Conservation (phyloP, 2,797 vertebrate species). For the Botia almorhae region DNA sequence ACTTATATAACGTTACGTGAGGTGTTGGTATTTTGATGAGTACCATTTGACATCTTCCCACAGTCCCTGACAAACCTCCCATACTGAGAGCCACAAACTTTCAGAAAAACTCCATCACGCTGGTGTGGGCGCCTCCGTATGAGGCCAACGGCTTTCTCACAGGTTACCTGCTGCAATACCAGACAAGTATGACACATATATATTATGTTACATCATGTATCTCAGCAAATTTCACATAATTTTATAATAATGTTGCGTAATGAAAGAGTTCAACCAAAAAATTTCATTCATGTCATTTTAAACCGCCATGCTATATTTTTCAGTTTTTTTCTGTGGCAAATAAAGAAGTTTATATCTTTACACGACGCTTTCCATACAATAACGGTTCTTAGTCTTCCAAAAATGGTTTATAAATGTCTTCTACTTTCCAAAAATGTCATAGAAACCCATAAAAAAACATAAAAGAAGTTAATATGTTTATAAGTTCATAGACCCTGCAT, state of each 20-base stretch:
- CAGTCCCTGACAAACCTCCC: constrained; percentile 88
- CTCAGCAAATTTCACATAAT: neutral
- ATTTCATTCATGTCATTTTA: neutral
- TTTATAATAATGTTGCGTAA: neutral
- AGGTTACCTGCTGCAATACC: constrained; percentile 87
- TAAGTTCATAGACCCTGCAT: too few relatives aligned
- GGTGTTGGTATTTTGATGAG: neutral
- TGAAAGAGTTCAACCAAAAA: neutral
- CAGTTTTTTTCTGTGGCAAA: neutral
- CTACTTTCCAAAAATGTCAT: neutral
- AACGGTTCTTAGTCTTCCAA: too few relatives aligned
- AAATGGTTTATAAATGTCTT: too few relatives aligned
- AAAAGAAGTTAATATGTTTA: too few relatives aligned
- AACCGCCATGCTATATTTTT: too few relatives aligned
- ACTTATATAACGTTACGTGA: neutral
- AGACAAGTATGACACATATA: constrained; percentile 82
- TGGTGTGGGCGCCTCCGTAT: constrained; percentile 90
- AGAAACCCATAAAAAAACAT: too few relatives aligned
- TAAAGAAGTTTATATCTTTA: neutral
- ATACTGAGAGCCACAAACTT: constrained; percentile 84
- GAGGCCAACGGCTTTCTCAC: constrained; percentile 86
- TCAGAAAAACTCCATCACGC: constrained; percentile 80
- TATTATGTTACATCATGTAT: constrained; percentile 13
- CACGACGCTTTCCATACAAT: too few relatives aligned
- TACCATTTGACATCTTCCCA: constrained; percentile 34